Base-by-base conservation (phyloP, 1,140 invertebrate species). In the Venustaconcha ellipsiformis region DNA sequence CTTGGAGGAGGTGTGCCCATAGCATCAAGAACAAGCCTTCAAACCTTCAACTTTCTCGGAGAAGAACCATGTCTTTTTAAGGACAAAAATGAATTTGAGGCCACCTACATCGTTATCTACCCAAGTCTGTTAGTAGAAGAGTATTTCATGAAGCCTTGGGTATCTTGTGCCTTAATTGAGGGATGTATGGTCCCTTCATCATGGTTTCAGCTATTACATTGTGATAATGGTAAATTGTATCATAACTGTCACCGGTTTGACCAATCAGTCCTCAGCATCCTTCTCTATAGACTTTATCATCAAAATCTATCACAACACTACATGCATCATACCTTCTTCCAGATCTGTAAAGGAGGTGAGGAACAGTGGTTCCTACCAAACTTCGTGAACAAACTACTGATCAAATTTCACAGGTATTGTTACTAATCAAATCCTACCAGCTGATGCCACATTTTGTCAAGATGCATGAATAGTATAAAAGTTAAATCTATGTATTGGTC, bases 221-320 rank as follows among this genome's bases (percentile, higher is more conserved):
- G 73, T 75, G 58, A 63, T 57, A 26, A 26, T 57, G 17, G 20
- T 26, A n/a, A 70, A 59, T 57, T 72, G 8, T 77, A 77, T 60
- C 68, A 67, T 72, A 66, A 72, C 30, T 77, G 75, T 65, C 75
- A 77, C 57, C 55, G 75, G 57, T 77, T 77, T 66, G 75, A 77
- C 65, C 75, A 77, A 57, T 77, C 75, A 71, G 57, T 72, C 20
- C 64, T 77, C 18, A 77, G 75, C 68, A 72, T 77, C 67, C 67
- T 77, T 60, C 11, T 71, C 2, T 57, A 72, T 55, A 65, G 74
- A 66, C 59, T 76, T 48, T 76, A 70, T 60, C 55, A 67, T 57
- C 13, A 23, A 20, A 58, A 60, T n/a, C 66, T 76, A 20, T 1
- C 66, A 37, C 30, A 71, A 5, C 74, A 76, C 62, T 66, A 23